Evolutionary conservation across 1,140 invertebrate genomes (phyloP), one percentile per base, ranked within the genome.

Genomic region (Meteorus sp.): DNA sequence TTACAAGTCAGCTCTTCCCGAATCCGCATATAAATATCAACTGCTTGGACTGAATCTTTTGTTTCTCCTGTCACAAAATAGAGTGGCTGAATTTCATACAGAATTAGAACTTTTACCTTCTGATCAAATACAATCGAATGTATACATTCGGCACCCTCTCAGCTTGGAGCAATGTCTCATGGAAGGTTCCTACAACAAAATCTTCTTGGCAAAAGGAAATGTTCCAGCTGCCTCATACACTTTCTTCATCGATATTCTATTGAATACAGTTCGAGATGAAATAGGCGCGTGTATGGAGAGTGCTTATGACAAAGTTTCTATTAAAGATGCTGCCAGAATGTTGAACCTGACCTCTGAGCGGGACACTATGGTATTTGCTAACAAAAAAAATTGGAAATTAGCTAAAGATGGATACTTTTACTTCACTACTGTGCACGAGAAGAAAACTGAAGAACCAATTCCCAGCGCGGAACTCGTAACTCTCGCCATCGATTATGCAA

Each of bases 111-210:
- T 97, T 15, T 81, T 99, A n/a, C 91, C 95, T 3, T 87, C 92
- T 27, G 92, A 96, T 77, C 89, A 94, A 50, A 91, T 99, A 67
- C 90, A 97, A 74, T 88, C 87, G 27, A 97, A 99, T 75, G 87
- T 94, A 48, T 99, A 97, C 76, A 97, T 99, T 29, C 86, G 88
- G 62, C 95, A 98, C 76, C 95, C 97, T 0, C 84, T 99, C 0
- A 94, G 93, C 27, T 83, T 99, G 63, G 97, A 99, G 72, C 97
- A 99, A 73, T 98, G 96, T 80, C 84, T 99, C 37, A 99, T 99
- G 96, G 98, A 99, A 81, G 97, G 98, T 23, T 95, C 93, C 58
- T 99, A 99, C 72, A 99, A 99, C 76, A 99, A 99, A 85, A 91
- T 94, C 54, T 94, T 93, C 71, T 76, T 93, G 37, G 90, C 90